These are phyloP conservation scores for Lanius ludovicianus DNA, from an alignment of 2,113 vertebrate species.

Conservation along the genomic window DNA sequence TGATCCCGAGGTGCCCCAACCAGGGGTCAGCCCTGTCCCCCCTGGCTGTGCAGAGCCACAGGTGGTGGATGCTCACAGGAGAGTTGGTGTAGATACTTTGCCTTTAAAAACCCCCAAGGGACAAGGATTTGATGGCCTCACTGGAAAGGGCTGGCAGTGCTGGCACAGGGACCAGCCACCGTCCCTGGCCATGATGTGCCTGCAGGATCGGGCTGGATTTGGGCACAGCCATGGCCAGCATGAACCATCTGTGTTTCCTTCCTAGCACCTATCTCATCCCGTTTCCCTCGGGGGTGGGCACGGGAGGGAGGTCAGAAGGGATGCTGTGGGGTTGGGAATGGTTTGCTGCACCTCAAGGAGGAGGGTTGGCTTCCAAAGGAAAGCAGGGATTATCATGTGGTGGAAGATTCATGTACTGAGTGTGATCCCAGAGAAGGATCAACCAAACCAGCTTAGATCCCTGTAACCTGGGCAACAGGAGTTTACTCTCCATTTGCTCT, in stretches of 20 bases:
- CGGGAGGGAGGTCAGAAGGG: not conserved
- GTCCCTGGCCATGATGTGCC: not conserved
- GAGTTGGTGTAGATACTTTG: not conserved
- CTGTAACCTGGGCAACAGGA: not conserved
- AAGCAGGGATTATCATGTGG: not conserved
- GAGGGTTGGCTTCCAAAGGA: not conserved
- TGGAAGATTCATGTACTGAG: not conserved
- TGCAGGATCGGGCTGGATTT: not conserved
- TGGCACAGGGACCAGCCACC: not conserved
- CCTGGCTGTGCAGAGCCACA: not conserved
- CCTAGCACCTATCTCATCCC: not conserved
- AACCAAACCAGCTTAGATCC: not conserved
- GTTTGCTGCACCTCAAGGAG: not conserved
- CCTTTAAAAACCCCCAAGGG: not conserved
- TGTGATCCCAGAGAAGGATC: not conserved
- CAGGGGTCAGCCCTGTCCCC: not conserved
- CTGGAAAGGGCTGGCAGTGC: not conserved
- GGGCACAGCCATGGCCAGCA: not conserved
- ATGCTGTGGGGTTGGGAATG: not conserved
- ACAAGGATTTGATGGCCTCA: not conserved
- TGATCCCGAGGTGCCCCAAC: not conserved
- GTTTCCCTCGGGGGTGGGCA: rapidly evolving
- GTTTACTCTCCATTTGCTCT: not conserved
- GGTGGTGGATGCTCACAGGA: not conserved
- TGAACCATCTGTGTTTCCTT: not conserved